Evolutionary conservation across 53 echinoderm and acorn worm genomes (phyloP), one percentile per base, ranked within the genome.

Genomic region (Antedon mediterranea): DNA sequence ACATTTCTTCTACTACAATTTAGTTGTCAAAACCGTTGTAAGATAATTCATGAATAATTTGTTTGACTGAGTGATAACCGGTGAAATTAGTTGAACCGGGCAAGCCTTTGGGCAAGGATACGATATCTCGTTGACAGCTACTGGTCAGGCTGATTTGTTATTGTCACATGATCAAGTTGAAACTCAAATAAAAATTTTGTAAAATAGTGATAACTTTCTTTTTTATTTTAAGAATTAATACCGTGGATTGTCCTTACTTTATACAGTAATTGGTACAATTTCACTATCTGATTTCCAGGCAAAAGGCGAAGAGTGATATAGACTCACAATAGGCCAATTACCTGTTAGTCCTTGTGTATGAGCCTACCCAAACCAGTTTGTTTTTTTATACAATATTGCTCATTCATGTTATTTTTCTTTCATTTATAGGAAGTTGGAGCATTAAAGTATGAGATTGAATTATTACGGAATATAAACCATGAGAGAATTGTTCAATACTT

Each of bases 401-500:
- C n/a, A n/a, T n/a, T n/a, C n/a, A n/a, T n/a, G 28, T 71, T n/a
- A n/a, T 32, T 71, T 73, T n/a, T 30, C 31, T 73, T 74, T 32
- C 43, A 18, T 29, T 43, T 71, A 72, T 81, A 95, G 95, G 95
- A 95, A 79, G 91, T 95, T 34, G 89, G 87, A 89, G 89, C 91
- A 28, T 85, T 95, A 71, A 92, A 95, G 80, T 87, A 84, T 43
- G 95, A 95, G 82, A 95, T 95, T 34, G 91, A 92, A 71, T 81
- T 95, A 41, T 81, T 92, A 79, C 78, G 89, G 77, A 95, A 92
- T 78, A 82, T 95, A 74, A 91, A 95, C 72, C 95, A 95, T 79
- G 89, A 92, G n/a, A 83, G 95, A 84, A 95, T 95, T 79, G 95
- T 95, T 87, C 95, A 95, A 89, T 95, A 95, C 87, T 95, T 87